phyloP scores from a whole-genome alignment of 2,888 invertebrate genomes.

The Encarsia formosa region DNA sequence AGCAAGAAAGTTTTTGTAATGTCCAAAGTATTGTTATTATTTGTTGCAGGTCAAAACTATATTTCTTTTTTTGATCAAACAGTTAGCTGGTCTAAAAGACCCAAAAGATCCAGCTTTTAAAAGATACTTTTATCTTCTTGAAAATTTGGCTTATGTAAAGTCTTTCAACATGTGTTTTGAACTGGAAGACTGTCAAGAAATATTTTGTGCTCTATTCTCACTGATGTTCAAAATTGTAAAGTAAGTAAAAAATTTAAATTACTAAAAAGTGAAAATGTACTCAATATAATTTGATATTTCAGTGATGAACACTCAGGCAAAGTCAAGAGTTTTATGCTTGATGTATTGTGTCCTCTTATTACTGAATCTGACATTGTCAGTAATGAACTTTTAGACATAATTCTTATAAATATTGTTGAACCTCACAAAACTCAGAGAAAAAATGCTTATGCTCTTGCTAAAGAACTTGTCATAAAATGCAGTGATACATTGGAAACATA shows the following conservation, averaged over 20 bases:
- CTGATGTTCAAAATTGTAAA: slow-evolving; percentile 95
- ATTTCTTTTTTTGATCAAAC: slow-evolving; percentile 91
- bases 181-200: slow-evolving; percentile 94
- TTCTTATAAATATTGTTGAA: slow-evolving; percentile 90
- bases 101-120: slow-evolving; percentile 97
- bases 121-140: slow-evolving; percentile 92
- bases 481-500: slow-evolving; percentile 90
- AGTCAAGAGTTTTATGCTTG: slow-evolving; percentile 95
- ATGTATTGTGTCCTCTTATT: slow-evolving; percentile 89
- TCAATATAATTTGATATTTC: slow-evolving; percentile 28
- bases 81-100: slow-evolving; percentile 87
- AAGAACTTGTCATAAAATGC: slow-evolving; percentile 87
- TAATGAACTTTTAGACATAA: slow-evolving; percentile 88
- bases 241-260: slow-evolving; percentile 58
- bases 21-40: too few species aligned
- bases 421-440: slow-evolving; percentile 86
- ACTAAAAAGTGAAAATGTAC: not conserved
- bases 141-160: slow-evolving; percentile 96
- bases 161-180: slow-evolving; percentile 99
- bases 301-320: slow-evolving; percentile 94
- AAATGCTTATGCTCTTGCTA: slow-evolving; percentile 84
- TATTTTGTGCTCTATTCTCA: slow-evolving; percentile 88
- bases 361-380: slow-evolving; percentile 94
- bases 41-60: slow-evolving; percentile 67
- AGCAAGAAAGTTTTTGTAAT: too few species aligned